Evolutionary conservation across 2,888 invertebrate genomes (phyloP).

Genomic region (Polyommatus icarus): DNA sequence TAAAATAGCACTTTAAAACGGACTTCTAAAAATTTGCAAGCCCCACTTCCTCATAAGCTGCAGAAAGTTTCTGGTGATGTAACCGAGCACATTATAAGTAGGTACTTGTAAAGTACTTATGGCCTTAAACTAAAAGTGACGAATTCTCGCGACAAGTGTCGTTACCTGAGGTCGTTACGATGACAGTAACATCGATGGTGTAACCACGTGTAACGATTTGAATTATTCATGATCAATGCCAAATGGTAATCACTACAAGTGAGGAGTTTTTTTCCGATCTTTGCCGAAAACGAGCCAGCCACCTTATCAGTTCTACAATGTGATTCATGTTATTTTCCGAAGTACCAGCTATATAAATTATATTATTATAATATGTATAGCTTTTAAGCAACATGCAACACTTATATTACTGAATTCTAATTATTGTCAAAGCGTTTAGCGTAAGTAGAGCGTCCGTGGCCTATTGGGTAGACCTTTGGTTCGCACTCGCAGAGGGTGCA

Average conservation of each 20-base stretch:
- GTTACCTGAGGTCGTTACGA: background rate
- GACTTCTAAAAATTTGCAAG: background rate
- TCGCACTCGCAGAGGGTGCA: no score
- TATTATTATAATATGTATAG: no score
- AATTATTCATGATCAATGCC: slow-evolving; percentile 9
- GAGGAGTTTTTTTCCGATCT: background rate
- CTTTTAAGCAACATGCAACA: no score
- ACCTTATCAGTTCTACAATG: no score
- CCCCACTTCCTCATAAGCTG: background rate
- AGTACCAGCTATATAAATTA: no score
- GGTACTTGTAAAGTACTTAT: background rate
- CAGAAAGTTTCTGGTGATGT: slow-evolving; percentile 9
- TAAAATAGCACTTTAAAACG: background rate
- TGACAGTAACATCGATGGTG: background rate
- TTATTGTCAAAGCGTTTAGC: no score
- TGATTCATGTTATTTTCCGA: no score
- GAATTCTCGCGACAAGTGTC: slow-evolving; percentile 9
- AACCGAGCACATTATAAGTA: background rate
- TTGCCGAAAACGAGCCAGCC: no score
- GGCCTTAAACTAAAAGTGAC: slow-evolving; percentile 8
- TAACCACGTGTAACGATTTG: background rate
- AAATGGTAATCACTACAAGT: background rate
- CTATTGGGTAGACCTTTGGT: no score
- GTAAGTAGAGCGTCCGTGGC: no score
- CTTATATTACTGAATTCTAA: no score